Evolutionary conservation across 2,113 vertebrate genomes (phyloP), one percentile per base, ranked within the genome.

Genomic region (Takifugu flavidus): DNA sequence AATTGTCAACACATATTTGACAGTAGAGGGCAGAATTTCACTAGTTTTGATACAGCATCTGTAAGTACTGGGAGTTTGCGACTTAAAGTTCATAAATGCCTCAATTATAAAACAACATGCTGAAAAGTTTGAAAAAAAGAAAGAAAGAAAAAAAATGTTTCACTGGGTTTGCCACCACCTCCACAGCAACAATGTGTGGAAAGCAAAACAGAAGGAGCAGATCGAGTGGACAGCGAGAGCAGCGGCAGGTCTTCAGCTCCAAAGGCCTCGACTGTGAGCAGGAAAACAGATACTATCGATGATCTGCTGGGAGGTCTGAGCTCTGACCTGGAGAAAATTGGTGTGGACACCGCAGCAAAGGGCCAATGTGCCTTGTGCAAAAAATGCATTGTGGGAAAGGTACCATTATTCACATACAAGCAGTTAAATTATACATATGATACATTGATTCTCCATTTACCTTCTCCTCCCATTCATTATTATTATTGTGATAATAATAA

Each of bases 301-400:
- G 87, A 86, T 20, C 91, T 98, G 84, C 88, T 98, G 25, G 92
- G 92, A 51, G 91, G 84, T 2, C 86, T 98, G 78, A 91, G 90
- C 27, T 89, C 80, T 39, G 94, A 94, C 51, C 72, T 98, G 84
- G 89, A 95, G 85, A 92, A 92, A 74, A 94, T 97, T 26, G 96
- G 95, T 0, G 92, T 98, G 28, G 75, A 61, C 0, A 93, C 95
- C 0, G 50, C 81, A 0, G 85, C 92, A 0, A 87, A 94, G 2
- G 94, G 94, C 11, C 25, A 89, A 58, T 98, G 96, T 3, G 86
- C 89, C 8, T 69, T 91, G 54, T 98, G 96, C 83, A 73, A 49
- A 60, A 98, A 98, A 74, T 83, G 87, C 44, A 94, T 96, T 0
- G 89, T 85, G 1, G 92, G 95, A 72, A 94, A 96, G 94, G 96